Evolutionary conservation across 2,797 vertebrate species (phyloP).

Genomic region (Amblyopsis hoosieri): DNA sequence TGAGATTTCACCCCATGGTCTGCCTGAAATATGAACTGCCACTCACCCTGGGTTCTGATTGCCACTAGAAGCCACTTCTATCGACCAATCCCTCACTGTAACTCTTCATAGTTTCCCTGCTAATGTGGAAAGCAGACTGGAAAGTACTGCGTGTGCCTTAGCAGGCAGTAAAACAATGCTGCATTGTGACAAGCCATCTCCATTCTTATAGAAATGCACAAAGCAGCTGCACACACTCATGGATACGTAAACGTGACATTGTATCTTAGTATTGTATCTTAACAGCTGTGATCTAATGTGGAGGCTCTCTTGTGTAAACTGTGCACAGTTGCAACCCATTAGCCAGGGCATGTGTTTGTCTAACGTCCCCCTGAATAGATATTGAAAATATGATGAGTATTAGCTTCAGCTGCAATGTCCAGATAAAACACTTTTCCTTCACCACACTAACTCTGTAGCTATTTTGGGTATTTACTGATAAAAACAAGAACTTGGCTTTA

Average conservation of each 20-base stretch:
- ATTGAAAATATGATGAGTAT: slow-evolving; percentile 7
- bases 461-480: too few species aligned
- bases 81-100: slow-evolving; percentile 46
- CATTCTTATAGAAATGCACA: slow-evolving; percentile 21
- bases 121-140: slow-evolving; percentile 50
- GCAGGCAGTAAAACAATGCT: slow-evolving; percentile 34
- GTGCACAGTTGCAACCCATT: neutral
- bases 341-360: slow-evolving; percentile 20
- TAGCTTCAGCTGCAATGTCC: neutral
- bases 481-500: too few species aligned
- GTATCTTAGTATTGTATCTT: slow-evolving; percentile 44
- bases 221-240: slow-evolving; percentile 49
- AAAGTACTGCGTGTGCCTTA: slow-evolving; percentile 37
- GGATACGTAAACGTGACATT: slow-evolving; percentile 60
- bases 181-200: slow-evolving; percentile 43
- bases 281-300: slow-evolving; percentile 51
- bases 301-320: slow-evolving; percentile 46
- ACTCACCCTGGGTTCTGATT: slow-evolving; percentile 47
- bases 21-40: slow-evolving; percentile 60
- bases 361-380: slow-evolving; percentile 23
- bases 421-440: too few species aligned
- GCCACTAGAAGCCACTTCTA: slow-evolving; percentile 53
- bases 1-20: slow-evolving; percentile 59
- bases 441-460: too few species aligned
- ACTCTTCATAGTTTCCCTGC: slow-evolving; percentile 48